Conservation (phyloP, 2,113 vertebrate species). For the Psophia crepitans region DNA sequence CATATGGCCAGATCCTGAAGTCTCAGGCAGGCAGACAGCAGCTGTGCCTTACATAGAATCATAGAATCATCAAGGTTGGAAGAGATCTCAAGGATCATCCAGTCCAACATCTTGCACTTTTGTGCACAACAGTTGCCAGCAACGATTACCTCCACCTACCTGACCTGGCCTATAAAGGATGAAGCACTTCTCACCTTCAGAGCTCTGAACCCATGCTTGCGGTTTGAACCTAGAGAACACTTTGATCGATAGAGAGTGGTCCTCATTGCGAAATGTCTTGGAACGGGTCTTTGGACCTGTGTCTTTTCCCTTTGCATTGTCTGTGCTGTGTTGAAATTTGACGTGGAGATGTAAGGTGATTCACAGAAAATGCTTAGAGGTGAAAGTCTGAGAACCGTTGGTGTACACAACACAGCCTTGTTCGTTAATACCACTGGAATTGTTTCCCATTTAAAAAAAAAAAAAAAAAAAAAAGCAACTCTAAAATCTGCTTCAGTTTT, state of each 20-base stretch:
- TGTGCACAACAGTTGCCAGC: neutral
- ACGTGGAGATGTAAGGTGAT: neutral
- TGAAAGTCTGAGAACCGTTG: neutral
- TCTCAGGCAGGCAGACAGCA: neutral
- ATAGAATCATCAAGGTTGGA: too few relatives aligned
- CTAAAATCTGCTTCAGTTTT: neutral
- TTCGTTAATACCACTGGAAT: neutral
- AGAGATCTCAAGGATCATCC: too few relatives aligned
- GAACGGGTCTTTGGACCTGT: neutral
- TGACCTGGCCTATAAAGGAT: neutral
- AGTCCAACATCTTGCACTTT: neutral
- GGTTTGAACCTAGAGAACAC: neutral
- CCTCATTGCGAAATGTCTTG: rapidly evolving
- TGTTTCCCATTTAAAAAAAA: neutral
- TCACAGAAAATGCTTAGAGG: neutral
- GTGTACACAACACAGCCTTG: rapidly evolving
- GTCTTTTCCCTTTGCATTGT: neutral
- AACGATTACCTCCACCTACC: neutral
- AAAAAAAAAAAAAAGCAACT: neutral
- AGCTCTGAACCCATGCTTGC: neutral
- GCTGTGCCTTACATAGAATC: neutral
- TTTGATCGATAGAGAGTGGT: rapidly evolving
- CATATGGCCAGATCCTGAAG: neutral
- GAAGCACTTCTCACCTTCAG: neutral
- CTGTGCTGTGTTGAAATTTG: neutral